Evolutionary conservation across 2,888 invertebrate genomes (phyloP), one percentile per base, ranked within the genome.

Genomic region (Trichogramma evanescens): DNA sequence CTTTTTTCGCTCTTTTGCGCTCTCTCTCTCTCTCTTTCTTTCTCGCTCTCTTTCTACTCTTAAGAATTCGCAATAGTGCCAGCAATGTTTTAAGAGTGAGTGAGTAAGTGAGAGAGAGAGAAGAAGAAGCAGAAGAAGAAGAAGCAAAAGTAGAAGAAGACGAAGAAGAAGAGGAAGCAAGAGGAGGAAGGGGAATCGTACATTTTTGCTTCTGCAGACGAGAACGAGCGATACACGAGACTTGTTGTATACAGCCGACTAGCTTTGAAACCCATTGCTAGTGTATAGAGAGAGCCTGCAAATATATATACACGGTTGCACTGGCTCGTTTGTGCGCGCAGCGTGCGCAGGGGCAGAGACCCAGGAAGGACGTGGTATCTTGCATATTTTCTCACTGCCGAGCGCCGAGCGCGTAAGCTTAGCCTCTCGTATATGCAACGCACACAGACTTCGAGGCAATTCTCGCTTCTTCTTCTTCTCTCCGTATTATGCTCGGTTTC

Each of bases 331-430:
- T n/a, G 38, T 4, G 40, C 6, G 42, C 42, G 40, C 51, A 8
- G 51, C 51, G 38, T 44, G 43, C 42, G 42, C 44, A 51, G 74
- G 77, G 75, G 76, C 77, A 77, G 73, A 76, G 77, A 77, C 76
- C 77, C 77, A 77, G 77, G 77, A 77, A 77, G 77, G 77, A 77
- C 76, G 74, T 70, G 65, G 66, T 63, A 50, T 59, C 65, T 63
- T 56, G 63, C 62, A 57, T 53, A 54, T 52, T 57, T 54, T 61
- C 61, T 51, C 68, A 48, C 61, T 54, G 49, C 59, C 56, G 45
- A 26, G 26, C 3, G 26, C 26, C 13, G 13, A 13, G 26, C 26
- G 26, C 26, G 26, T 26, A 26, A 26, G 26, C 26, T 26, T 26
- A 26, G 26, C 26, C 26, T 26, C 26, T 26, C 26, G 26, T 26